Conservation (phyloP, 2,888 invertebrate species). For the Syritta pipiens region DNA sequence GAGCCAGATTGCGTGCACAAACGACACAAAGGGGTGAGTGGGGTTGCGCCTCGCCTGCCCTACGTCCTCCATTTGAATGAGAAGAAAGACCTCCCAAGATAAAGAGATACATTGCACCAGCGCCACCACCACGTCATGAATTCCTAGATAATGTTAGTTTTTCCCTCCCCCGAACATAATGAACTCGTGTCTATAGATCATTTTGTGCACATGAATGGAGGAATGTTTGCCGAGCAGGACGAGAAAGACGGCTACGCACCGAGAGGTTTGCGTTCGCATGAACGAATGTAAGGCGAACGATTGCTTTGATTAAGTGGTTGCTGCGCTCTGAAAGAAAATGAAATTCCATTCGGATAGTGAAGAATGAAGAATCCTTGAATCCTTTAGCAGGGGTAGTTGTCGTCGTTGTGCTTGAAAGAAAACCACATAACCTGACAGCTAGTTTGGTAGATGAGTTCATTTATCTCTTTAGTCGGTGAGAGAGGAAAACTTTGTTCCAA, state of each 20-base stretch:
- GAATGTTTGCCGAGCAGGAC: constrained; percentile 59
- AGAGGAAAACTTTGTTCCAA: constrained; percentile 10
- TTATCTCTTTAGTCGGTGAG: constrained; percentile 58
- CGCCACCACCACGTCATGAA: constrained; percentile 44
- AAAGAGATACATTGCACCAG: constrained; percentile 51
- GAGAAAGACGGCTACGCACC: constrained; percentile 49
- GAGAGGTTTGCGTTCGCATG: constrained; percentile 55
- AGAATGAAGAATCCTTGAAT: constrained; percentile 43
- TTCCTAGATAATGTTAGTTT: constrained; percentile 67
- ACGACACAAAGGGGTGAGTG: constrained; percentile 18
- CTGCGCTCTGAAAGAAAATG: constrained; percentile 58
- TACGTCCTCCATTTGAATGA: constrained; percentile 42
- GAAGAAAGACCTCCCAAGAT: constrained; percentile 53
- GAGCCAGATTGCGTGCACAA: constrained; percentile 54
- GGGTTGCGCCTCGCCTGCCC: background rate
- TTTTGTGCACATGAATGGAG: constrained; percentile 66
- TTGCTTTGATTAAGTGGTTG: constrained; percentile 63
- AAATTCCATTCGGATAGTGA: constrained; percentile 60
- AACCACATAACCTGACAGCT: constrained; percentile 60
- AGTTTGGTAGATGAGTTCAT: constrained; percentile 61
- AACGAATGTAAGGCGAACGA: constrained; percentile 56
- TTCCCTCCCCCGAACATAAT: constrained; percentile 59
- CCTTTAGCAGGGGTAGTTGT: background rate
- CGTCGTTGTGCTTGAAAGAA: constrained; percentile 9
- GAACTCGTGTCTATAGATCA: constrained; percentile 69